These are phyloP conservation scores for Drosophila ananassae DNA, from an alignment of 1,140 invertebrate genomes.

Conservation along the genomic window DNA sequence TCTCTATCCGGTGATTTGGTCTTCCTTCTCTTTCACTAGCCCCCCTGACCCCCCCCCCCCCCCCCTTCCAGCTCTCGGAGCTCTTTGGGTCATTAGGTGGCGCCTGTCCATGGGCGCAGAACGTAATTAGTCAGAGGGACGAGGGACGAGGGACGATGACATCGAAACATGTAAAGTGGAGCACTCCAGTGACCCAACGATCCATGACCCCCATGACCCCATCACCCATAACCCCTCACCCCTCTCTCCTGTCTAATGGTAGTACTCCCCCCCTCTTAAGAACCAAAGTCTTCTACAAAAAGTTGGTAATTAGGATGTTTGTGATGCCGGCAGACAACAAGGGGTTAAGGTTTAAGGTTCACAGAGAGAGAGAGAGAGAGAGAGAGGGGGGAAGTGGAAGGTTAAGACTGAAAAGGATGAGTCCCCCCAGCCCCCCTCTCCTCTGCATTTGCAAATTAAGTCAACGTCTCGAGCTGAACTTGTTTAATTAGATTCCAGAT, in stretches of 20 bases:
- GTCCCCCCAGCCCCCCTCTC: neutral
- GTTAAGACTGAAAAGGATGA: slow-evolving; percentile 1
- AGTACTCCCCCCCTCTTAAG: neutral
- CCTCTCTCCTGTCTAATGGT: too few relatives aligned
- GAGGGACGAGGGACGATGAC: slow-evolving; percentile 30
- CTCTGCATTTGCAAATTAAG: slow-evolving; percentile 67
- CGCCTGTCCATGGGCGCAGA: slow-evolving; percentile 68
- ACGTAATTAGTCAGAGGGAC: slow-evolving; percentile 73
- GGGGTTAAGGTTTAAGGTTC: neutral
- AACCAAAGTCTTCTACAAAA: slow-evolving; percentile 60
- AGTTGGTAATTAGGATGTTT: slow-evolving; percentile 82
- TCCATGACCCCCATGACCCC: slow-evolving; percentile 18
- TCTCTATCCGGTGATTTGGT: slow-evolving; percentile 6
- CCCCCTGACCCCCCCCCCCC: neutral
- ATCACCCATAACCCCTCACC: too few relatives aligned
- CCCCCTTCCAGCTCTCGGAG: slow-evolving; percentile 44
- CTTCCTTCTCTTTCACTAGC: neutral
- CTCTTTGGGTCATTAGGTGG: slow-evolving; percentile 81
- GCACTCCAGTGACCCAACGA: slow-evolving; percentile 74
- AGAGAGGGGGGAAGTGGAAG: neutral
- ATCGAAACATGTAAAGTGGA: slow-evolving; percentile 80
- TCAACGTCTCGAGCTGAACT: slow-evolving; percentile 78
- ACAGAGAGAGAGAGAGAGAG: too few relatives aligned
- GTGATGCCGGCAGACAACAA: slow-evolving; percentile 46
- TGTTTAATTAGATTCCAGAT: slow-evolving; percentile 82